These are phyloP conservation scores for Lypha dubia DNA, from an alignment of 2,888 invertebrate species.

Conservation along the genomic window DNA sequence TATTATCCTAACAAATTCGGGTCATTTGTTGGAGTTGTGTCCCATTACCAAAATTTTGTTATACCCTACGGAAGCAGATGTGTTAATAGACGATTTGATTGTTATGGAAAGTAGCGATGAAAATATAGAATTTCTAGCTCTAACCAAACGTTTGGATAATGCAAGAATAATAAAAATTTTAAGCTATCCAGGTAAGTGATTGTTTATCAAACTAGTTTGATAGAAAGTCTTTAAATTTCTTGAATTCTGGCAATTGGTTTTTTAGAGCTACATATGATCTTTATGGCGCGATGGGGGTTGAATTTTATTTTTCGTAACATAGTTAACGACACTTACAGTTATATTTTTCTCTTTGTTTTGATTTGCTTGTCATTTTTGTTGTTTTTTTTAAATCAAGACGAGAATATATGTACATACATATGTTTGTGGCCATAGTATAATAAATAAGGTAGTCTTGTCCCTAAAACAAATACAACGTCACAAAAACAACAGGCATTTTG, in stretches of 20 bases:
- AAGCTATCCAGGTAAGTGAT: conserved; percentile 81
- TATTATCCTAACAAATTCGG: conserved; percentile 79
- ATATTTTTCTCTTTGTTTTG: too few species aligned
- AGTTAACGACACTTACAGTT: too few species aligned
- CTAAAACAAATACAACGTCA: too few species aligned
- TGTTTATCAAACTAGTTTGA: not conserved
- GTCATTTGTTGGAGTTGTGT: conserved; percentile 81
- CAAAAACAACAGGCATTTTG: too few species aligned
- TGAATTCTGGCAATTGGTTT: too few species aligned
- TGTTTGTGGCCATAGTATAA: too few species aligned
- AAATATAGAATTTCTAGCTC: conserved; percentile 79
- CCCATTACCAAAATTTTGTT: conserved; percentile 78
- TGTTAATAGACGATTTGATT: conserved; percentile 80
- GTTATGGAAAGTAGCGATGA: conserved; percentile 81
- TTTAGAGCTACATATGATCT: not conserved
- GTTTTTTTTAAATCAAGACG: too few species aligned
- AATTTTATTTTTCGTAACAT: too few species aligned
- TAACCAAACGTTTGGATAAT: conserved; percentile 77
- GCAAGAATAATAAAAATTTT: conserved; percentile 79
- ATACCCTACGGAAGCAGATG: conserved; percentile 60
- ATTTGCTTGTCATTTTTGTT: not conserved
- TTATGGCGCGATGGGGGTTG: too few species aligned
- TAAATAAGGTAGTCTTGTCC: too few species aligned
- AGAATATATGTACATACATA: too few species aligned
- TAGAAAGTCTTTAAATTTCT: too few species aligned